A percentile compares a stretch with the other conserved stretches of the same genome.
These are phyloP conservation scores for Nasonovia ribisnigri DNA, from an alignment of 2,888 invertebrate species.

Conservation along the genomic window DNA sequence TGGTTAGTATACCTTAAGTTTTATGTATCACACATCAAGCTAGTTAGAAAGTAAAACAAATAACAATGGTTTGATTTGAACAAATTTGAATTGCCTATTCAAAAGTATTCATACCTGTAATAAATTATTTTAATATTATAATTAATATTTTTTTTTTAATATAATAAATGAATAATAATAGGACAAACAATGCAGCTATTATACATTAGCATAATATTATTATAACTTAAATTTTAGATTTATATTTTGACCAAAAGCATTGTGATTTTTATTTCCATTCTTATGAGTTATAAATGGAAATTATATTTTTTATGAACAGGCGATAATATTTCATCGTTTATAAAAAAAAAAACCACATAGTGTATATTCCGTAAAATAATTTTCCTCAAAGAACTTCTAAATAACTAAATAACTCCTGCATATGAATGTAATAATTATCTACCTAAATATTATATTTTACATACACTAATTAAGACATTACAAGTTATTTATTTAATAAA, in stretches of 20 bases:
- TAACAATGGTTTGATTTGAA: background rate
- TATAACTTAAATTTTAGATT: background rate
- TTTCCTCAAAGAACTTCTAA: background rate
- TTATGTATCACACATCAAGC: background rate
- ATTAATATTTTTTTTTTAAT: too few species aligned
- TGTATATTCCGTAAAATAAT: background rate
- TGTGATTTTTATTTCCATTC: background rate
- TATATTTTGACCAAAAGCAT: background rate
- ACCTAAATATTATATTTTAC: background rate
- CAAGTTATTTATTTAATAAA: background rate
- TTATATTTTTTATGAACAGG: background rate
- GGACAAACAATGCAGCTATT: background rate
- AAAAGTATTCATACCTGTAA: background rate
- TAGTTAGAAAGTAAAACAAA: background rate
- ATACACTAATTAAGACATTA: background rate
- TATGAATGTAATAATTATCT: background rate
- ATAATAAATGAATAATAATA: background rate
- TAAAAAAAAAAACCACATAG: background rate
- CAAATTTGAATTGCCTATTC: background rate
- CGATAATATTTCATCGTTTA: background rate
- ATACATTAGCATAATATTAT: background rate
- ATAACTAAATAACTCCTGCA: background rate
- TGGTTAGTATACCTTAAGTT: too few species aligned
- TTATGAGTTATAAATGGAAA: background rate
- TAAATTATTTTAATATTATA: background rate